Evolutionary conservation across 2,797 vertebrate genomes (phyloP), one percentile per base, ranked within the genome.

Genomic region (Phoxinus dragarum): DNA sequence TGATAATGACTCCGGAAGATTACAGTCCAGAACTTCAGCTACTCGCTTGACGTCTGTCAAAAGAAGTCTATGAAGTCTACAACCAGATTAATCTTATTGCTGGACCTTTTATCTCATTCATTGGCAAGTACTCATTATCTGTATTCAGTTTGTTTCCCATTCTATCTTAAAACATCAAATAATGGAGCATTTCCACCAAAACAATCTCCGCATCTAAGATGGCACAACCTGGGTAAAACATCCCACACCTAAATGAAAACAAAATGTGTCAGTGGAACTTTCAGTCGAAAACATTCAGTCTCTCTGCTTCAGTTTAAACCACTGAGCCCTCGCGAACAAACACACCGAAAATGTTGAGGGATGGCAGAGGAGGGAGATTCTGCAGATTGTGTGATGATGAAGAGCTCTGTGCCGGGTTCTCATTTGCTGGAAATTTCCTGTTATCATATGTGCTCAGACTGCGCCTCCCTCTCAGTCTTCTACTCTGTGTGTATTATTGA

Each of bases 401-500:
- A 87, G 71, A 67, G 81, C 77, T 82, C 59, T 49, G 67, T 81
- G 61, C 61, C 56, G 40, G 80, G 36, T 76, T 84, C 72, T 80
- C 49, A 72, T 80, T 88, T 84, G 88, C 54, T 78, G 73, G 85
- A 88, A 89, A 88, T 74, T 81, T 85, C 85, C 81, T 89, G 77
- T 90, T 89, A 89, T 84, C 89, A 79, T 77, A 79, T 87, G 88
- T 84, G 81, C 42, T 76, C 84, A 89, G 81, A 59, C 68, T 61
- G 84, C 38, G 17, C 69, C 61, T 80, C 78, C 81, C 64, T 76
- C 44, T 76, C 69, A 79, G 68, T 88, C 80, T 82, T 84, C 88
- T 80, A 81, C 82, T 27, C 81, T 40, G 34, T 9, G 56, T 67
- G 69, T 49, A 86, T 76, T 81, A 80, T 84, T 87, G 86, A 87